Percentiles rank a stretch among this genome's conserved stretches.
These are phyloP conservation scores for Apolygus lucorum DNA, from an alignment of 1,140 invertebrate species.

Conservation along the genomic window DNA sequence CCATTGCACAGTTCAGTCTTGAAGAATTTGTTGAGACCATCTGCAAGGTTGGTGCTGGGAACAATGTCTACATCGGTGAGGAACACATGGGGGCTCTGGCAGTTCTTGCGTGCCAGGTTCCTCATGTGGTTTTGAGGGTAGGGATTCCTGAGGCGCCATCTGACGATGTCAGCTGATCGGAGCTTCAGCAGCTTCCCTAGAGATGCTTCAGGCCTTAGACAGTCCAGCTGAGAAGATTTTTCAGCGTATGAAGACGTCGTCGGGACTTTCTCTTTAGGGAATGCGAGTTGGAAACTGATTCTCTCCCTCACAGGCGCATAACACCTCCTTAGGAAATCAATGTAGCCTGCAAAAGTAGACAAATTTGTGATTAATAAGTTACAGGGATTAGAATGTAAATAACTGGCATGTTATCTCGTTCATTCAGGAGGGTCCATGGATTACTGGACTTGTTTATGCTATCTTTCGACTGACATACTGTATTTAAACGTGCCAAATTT, in stretches of 20 bases:
- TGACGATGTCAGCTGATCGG: constrained; percentile 45
- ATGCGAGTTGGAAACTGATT: constrained; percentile 61
- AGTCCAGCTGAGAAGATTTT: constrained; percentile 45
- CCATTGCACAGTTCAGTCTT: constrained; percentile 39
- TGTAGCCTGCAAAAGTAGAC: constrained; percentile 49
- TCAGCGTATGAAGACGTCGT: constrained; percentile 37
- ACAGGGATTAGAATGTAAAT: too few relatives aligned
- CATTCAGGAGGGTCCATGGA: too few relatives aligned
- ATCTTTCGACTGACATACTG: constrained; percentile 9
- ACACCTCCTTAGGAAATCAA: constrained; percentile 66
- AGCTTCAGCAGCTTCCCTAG: constrained; percentile 45
- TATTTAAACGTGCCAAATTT: not conserved
- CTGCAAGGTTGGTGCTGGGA: constrained; percentile 57
- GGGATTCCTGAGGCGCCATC: constrained; percentile 59
- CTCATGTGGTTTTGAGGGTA: constrained; percentile 82
- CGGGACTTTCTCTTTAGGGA: constrained; percentile 47
- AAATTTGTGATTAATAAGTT: constrained; percentile 23
- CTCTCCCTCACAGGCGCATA: constrained; percentile 57
- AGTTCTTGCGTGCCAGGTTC: constrained; percentile 75
- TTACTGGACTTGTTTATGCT: too few relatives aligned
- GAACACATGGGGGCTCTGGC: constrained; percentile 65
- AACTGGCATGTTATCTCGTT: too few relatives aligned
- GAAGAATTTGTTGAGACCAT: constrained; percentile 60
- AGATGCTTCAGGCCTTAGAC: constrained; percentile 53
- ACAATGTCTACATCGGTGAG: constrained; percentile 79